A percentile compares a stretch with the other conserved stretches of the same genome.
Evolutionary conservation across 2,113 vertebrate genomes (phyloP).

Genomic region (Chrysochloris asiatica): DNA sequence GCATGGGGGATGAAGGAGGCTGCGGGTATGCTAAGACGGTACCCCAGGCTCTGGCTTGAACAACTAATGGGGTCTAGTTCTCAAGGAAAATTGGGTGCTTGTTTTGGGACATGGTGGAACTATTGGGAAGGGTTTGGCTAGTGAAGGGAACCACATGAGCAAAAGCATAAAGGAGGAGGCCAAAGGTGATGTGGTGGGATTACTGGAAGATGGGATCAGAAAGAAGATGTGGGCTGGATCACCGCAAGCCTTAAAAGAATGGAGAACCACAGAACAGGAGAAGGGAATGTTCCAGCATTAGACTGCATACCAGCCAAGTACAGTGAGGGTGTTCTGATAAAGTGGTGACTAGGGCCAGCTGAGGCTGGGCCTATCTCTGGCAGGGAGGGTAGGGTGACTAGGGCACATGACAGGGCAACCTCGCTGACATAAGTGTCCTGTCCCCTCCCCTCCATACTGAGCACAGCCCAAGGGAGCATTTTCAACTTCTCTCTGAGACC

Average conservation of each 20-base stretch:
- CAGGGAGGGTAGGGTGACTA: background rate
- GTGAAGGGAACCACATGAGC: background rate
- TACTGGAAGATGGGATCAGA: background rate
- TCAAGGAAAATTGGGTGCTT: background rate
- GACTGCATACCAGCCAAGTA: background rate
- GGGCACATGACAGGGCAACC: no score
- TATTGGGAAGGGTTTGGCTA: background rate
- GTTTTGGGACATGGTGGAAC: background rate
- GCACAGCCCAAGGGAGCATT: background rate
- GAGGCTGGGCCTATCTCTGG: background rate
- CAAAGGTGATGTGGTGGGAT: background rate
- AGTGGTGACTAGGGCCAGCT: background rate
- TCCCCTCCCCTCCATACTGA: background rate
- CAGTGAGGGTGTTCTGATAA: background rate
- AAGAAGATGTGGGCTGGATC: no score
- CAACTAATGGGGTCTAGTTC: background rate
- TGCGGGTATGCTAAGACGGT: no score
- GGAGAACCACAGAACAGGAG: background rate
- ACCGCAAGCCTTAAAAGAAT: accelerated
- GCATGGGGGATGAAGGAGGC: background rate
- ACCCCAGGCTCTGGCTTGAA: background rate
- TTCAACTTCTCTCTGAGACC: no score
- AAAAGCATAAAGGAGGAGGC: background rate
- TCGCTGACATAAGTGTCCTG: background rate
- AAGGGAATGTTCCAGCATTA: background rate